Percentiles rank a stretch among this genome's conserved stretches.
Evolutionary conservation across 1,140 invertebrate species (phyloP).

Genomic region (Calycopis cecrops): DNA sequence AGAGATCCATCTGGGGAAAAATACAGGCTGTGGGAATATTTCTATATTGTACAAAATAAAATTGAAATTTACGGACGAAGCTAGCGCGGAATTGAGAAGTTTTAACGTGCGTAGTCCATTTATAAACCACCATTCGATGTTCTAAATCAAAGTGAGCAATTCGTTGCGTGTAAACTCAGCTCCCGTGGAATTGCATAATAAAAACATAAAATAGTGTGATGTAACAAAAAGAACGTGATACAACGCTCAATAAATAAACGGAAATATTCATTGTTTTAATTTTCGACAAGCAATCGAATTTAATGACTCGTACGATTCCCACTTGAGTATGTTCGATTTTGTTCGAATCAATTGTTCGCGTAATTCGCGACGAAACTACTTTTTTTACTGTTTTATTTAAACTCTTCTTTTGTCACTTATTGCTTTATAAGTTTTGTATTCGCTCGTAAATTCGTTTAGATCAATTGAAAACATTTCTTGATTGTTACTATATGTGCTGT

Average conservation of each 20-base stretch:
- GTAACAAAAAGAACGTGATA: constrained; percentile 49
- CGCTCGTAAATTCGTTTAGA: too few relatives aligned
- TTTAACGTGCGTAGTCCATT: constrained; percentile 19
- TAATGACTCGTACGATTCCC: constrained; percentile 65
- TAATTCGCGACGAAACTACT: too few relatives aligned
- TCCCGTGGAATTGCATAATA: constrained; percentile 52
- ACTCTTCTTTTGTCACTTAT: too few relatives aligned
- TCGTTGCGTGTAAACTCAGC: constrained; percentile 54
- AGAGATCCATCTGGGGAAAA: too few relatives aligned
- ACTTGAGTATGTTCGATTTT: constrained; percentile 64
- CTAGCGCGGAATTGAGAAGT: not conserved
- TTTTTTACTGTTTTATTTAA: too few relatives aligned
- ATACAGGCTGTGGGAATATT: not conserved
- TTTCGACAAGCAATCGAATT: constrained; percentile 64
- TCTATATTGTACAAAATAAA: constrained; percentile 4
- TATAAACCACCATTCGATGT: constrained; percentile 26
- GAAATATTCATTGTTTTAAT: constrained; percentile 63
- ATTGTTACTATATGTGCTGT: too few relatives aligned
- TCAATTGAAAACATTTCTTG: too few relatives aligned
- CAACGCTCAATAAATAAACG: constrained; percentile 47
- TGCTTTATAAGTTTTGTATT: too few relatives aligned
- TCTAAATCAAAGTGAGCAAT: constrained; percentile 57
- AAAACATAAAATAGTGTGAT: constrained; percentile 49
- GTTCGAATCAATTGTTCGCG: constrained; percentile 38
- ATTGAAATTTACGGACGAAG: not conserved